Conservation (phyloP, 2,113 vertebrate genomes). For the Nipponia nippon region DNA sequence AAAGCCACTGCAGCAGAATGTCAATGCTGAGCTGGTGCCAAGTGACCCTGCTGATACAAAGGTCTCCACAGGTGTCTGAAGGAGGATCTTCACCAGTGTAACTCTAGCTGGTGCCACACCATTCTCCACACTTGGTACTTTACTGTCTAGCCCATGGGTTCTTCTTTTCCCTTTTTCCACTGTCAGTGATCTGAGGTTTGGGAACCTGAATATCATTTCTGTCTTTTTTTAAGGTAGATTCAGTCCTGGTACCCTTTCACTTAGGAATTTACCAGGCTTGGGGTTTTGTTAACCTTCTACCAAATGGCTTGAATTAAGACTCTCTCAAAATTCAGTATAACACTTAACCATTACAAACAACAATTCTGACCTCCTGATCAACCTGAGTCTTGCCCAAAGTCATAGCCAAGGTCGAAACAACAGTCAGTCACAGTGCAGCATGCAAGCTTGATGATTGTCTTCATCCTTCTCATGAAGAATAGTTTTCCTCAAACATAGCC, state of each 20-base stretch:
- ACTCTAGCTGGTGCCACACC: neutral
- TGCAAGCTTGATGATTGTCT: neutral
- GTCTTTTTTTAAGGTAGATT: neutral
- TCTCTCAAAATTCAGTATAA: neutral
- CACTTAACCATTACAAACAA: neutral
- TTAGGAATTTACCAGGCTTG: neutral
- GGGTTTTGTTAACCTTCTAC: neutral
- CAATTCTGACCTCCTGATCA: neutral
- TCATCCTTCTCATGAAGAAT: neutral
- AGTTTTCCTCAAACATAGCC: neutral
- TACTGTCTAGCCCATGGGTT: neutral
- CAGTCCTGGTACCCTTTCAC: neutral
- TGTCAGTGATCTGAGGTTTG: neutral
- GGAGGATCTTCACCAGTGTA: neutral
- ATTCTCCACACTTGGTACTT: neutral
- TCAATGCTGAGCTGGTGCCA: neutral
- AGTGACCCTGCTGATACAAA: neutral
- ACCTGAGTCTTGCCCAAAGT: neutral
- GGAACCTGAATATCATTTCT: neutral
- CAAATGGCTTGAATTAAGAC: neutral
- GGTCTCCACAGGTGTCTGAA: neutral
- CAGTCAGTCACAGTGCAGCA: neutral
- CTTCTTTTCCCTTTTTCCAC: neutral
- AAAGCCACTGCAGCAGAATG: neutral
- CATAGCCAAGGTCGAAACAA: neutral